Evolutionary conservation across 2,113 vertebrate genomes (phyloP).

Genomic region (Chrysemys picta): DNA sequence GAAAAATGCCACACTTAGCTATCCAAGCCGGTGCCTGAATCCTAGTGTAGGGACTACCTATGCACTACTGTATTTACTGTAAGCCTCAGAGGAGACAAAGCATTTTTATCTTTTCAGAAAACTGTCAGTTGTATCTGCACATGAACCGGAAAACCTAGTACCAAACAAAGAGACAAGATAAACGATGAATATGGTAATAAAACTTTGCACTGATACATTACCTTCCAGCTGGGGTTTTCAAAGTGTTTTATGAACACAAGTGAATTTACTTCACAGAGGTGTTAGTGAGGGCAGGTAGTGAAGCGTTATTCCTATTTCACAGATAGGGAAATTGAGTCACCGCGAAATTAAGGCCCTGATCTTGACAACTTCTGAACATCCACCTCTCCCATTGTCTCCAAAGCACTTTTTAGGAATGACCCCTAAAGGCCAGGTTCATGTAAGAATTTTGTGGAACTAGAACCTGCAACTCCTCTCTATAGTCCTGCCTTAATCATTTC

Average conservation of each 20-base stretch:
- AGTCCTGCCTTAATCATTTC: neutral
- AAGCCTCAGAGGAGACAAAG: neutral
- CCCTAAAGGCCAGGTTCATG: neutral
- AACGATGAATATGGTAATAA: neutral
- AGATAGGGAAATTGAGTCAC: neutral
- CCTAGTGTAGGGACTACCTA: fast-evolving
- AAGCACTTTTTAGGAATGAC: neutral
- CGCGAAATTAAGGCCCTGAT: neutral
- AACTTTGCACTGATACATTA: neutral
- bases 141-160: neutral
- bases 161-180: neutral
- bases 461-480: neutral
- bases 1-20: neutral
- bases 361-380: neutral
- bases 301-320: neutral
- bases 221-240: neutral
- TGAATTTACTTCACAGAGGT: neutral
- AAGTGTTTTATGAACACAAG: neutral
- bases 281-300: neutral
- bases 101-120: constrained; percentile 24
- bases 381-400: neutral
- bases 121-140: neutral
- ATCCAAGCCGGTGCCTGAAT: neutral
- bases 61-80: fast-evolving
- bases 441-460: neutral